Conservation (phyloP, 2,888 invertebrate genomes). For the Oscheius onirici region DNA sequence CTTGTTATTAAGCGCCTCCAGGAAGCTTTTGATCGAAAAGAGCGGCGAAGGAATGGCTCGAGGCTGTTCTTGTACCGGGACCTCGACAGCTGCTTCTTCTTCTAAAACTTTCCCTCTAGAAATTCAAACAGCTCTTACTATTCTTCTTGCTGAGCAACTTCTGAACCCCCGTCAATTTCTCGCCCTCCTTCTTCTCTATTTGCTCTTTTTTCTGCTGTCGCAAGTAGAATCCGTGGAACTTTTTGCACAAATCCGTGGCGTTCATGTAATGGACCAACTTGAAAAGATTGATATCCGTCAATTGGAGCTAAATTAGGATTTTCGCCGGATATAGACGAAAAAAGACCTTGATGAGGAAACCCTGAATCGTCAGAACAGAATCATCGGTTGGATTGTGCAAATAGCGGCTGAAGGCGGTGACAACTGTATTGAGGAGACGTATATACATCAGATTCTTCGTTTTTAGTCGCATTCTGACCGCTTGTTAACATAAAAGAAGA, state of each 20-base stretch:
- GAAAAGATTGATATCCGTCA: constrained; percentile 60
- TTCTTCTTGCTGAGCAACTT: constrained; percentile 47
- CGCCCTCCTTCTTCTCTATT: constrained; percentile 2
- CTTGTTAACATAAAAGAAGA: neutral
- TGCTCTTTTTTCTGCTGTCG: constrained; percentile 36
- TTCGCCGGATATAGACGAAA: too few relatives aligned
- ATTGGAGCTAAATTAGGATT: constrained; percentile 42
- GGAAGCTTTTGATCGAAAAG: constrained; percentile 58
- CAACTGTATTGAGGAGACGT: constrained; percentile 49
- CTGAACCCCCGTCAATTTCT: constrained; percentile 46
- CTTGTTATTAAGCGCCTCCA: constrained; percentile 54
- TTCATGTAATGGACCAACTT: constrained; percentile 60
- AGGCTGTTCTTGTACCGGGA: neutral
- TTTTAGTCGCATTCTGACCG: constrained; percentile 37
- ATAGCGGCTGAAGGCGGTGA: constrained; percentile 37
- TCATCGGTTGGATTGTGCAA: constrained; percentile 10
- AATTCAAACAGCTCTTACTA: neutral
- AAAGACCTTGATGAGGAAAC: constrained; percentile 41
- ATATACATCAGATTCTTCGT: constrained; percentile 58
- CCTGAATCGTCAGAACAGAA: constrained; percentile 43
- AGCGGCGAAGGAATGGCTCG: constrained; percentile 54
- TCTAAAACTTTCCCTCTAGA: neutral
- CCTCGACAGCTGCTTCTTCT: neutral
- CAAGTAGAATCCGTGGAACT: constrained; percentile 57
- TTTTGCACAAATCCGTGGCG: constrained; percentile 57